These are phyloP conservation scores for Rhinogobio ventralis DNA, from an alignment of 2,797 vertebrate genomes.

Conservation along the genomic window DNA sequence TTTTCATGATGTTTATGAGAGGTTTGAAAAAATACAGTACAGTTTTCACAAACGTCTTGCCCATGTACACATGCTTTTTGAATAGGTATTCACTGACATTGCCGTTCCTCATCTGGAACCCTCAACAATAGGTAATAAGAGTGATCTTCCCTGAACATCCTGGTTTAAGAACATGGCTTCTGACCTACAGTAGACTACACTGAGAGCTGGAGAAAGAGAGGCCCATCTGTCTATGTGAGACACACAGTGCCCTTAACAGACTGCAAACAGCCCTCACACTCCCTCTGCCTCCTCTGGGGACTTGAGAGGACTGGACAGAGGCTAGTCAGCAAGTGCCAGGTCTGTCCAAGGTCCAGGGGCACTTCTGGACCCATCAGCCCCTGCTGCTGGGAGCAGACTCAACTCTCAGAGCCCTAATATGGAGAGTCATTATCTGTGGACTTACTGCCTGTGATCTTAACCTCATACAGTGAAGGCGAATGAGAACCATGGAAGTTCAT, in stretches of 20 bases:
- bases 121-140: slow-evolving; percentile 19
- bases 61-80: background rate
- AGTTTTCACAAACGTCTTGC: background rate
- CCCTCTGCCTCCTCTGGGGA: slow-evolving; percentile 46
- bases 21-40: background rate
- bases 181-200: slow-evolving; percentile 39
- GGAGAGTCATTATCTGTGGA: slow-evolving; percentile 45
- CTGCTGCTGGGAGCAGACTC: slow-evolving; percentile 39
- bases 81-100: slow-evolving; percentile 12
- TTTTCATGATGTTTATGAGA: background rate
- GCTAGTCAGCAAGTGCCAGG: slow-evolving; percentile 61
- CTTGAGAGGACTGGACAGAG: slow-evolving; percentile 55
- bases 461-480: slow-evolving; percentile 20
- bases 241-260: slow-evolving; percentile 49
- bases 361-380: slow-evolving; percentile 52
- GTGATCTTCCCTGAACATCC: slow-evolving; percentile 26
- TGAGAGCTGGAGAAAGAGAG: slow-evolving; percentile 40
- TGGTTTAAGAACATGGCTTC: slow-evolving; percentile 26
- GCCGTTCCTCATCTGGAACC: background rate
- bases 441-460: slow-evolving; percentile 30
- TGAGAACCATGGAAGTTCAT: slow-evolving; percentile 10
- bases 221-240: slow-evolving; percentile 52
- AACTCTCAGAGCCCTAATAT: slow-evolving; percentile 49
- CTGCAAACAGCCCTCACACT: slow-evolving; percentile 47
- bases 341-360: slow-evolving; percentile 53